These are phyloP conservation scores for Tapera naevia DNA, from an alignment of 2,797 vertebrate genomes.

Conservation along the genomic window DNA sequence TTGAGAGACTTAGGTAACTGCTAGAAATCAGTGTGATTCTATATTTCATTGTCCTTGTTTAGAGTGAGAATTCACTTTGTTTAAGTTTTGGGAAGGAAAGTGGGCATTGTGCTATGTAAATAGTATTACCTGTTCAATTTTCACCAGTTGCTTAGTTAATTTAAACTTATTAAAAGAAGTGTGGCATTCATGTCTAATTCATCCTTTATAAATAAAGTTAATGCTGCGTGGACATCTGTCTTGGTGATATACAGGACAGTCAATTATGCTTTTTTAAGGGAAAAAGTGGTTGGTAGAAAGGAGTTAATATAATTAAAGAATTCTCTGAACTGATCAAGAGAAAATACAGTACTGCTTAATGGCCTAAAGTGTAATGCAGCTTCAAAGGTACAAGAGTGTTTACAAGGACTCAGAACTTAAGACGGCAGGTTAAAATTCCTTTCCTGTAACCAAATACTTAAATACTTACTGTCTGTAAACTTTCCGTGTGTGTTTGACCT, in stretches of 20 bases:
- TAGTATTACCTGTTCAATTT: slow-evolving; percentile 8
- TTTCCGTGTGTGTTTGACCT: background rate
- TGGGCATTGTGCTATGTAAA: slow-evolving; percentile 48
- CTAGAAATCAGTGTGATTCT: slow-evolving; percentile 27
- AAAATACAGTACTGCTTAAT: background rate
- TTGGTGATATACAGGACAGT: background rate
- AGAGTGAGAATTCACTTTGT: slow-evolving; percentile 43
- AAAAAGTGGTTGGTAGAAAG: background rate
- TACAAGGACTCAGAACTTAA: background rate
- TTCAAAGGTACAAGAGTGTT: background rate
- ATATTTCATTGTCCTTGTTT: slow-evolving; percentile 43
- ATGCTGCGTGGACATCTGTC: slow-evolving; percentile 10
- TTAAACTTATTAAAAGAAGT: slow-evolving; percentile 56
- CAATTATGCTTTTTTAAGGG: background rate
- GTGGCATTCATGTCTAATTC: slow-evolving; percentile 29
- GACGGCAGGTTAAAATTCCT: background rate
- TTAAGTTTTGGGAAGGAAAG: slow-evolving; percentile 4
- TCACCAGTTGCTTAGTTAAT: slow-evolving; percentile 50
- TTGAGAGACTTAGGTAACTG: background rate
- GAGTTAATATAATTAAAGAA: background rate
- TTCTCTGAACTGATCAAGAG: background rate
- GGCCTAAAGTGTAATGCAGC: background rate
- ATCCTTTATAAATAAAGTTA: slow-evolving; percentile 70
- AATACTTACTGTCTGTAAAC: background rate
- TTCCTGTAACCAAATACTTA: background rate